Base-by-base conservation (phyloP, 2,797 vertebrate genomes). In the Calcarius lapponicus region DNA sequence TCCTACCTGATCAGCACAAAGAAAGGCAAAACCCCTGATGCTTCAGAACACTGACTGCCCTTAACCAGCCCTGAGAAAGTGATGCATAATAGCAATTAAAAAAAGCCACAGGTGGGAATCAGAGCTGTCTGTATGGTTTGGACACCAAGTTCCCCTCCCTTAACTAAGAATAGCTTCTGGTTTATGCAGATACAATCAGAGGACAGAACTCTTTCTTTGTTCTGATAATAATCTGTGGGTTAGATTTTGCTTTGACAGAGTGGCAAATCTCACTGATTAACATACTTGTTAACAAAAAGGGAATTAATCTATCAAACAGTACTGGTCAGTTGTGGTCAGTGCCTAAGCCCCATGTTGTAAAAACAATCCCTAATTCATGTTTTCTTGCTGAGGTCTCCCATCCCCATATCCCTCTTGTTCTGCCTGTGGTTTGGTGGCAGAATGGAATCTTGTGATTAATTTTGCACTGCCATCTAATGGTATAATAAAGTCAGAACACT, bases 401-500 rank as follows among this genome's bases (percentile, higher is more conserved):
- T 87, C 25, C 43, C 6, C 0, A 0, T 15, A 12, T 28, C 47
- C 11, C 9, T 62, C 43, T 48, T 66, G n/a, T 80, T 75, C 65
- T 76, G 43, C 34, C 7, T 57, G 2, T 11, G 7, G 31, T 80
- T 58, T 38, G 34, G 47, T 65, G 43, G 36, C 34, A 86, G 51
- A 86, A 70, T 76, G 71, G 62, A 50, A 93, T 79, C 50, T 51
- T 6, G 0, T 66, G 21, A 58, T 86, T 95, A 72, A 93, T 97
- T 97, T 76, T 87, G 64, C 80, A 92, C 92, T 73, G 50, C 96
- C 96, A 96, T 72, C 97, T 97, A 90, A 86, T 88, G 97, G 93
- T 72, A 50, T 29, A 57, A 10, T 57, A 62, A 56, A 38, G 61
- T 56, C 57, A 92, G 25, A 89, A 73, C 47, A 19, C 8, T 50